Base-by-base conservation (phyloP, 2,113 vertebrate genomes). In the Chrysochloris asiatica region DNA sequence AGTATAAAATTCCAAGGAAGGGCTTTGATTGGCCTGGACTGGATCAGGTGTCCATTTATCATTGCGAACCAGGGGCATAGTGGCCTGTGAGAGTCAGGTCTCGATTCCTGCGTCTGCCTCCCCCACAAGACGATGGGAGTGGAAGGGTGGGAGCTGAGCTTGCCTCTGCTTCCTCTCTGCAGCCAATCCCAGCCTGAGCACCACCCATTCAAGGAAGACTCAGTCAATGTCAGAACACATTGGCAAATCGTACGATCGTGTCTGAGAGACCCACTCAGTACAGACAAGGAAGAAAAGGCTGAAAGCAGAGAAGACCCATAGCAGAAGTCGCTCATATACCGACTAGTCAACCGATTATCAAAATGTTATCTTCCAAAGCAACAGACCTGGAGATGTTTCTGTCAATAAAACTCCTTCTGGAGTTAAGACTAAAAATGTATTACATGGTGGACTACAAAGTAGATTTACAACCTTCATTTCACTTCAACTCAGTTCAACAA, bases 361-460 rank as follows among this genome's bases (percentile, higher is more conserved):
- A 75, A 79, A 69, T 71, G 14, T 85, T 87, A 73, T 43, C 19
- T 65, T 84, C 89, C 79, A 71, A 7, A 79, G 52, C 28, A 65
- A 45, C 45, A 47, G 12, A 24, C 61, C 61, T 72, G 19, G 33
- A 90, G 45, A 71, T 54, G n/a, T 38, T 67, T 80, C 67, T 89
- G 72, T 26, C 30, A 91, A 87, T 86, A 82, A 93, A n/a, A 82
- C 4, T 77, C 47, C 79, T 76, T 82, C 30, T 73, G 92, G 69
- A 84, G 56, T 17, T 63, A 75, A 73, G 71, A 91, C 84, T 33
- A 41, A 63, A 92, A 81, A 13, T 63, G 12, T 67, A 63, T 73
- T 88, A 50, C 28, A 17, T 56, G 38, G n/a, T 67, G n/a, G 24
- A 80, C 94, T 88, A 86, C 65, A 86, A 73, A n/a, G 61, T 17